A percentile compares a stretch with the other conserved stretches of the same genome.
Evolutionary conservation across 2,113 vertebrate genomes (phyloP).

Genomic region (Lota lota): DNA sequence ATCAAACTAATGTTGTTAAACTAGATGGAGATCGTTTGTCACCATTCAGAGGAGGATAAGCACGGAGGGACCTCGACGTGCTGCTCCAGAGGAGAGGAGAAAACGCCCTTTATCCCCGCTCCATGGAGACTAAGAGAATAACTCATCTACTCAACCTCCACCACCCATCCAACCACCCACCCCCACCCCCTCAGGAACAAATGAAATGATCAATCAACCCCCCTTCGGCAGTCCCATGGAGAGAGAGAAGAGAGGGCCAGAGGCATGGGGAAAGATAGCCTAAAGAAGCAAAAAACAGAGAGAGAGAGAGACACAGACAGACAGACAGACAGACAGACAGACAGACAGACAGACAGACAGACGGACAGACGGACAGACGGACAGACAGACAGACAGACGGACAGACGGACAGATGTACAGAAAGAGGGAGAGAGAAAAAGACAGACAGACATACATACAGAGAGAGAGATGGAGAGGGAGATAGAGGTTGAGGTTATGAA

Average conservation of each 20-base stretch:
- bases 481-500: too few species aligned
- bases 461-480: neutral
- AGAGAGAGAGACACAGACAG: constrained; percentile 14
- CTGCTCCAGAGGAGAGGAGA: constrained; percentile 17
- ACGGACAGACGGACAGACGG: neutral
- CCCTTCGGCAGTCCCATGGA: constrained; percentile 33
- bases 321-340: neutral
- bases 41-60: constrained; percentile 38
- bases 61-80: constrained; percentile 31
- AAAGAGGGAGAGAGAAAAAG: too few species aligned
- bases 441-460: neutral
- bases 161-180: too few species aligned
- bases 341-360: neutral
- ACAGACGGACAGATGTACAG: neutral
- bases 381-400: neutral
- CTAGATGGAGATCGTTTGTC: constrained; percentile 44
- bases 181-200: constrained; percentile 54
- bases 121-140: constrained; percentile 32
- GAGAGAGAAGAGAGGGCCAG: constrained; percentile 43
- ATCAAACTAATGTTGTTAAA: constrained; percentile 36
- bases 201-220: constrained; percentile 73
- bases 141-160: constrained; percentile 37
- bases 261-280: constrained; percentile 28
- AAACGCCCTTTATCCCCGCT: constrained; percentile 5
- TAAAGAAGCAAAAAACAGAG: constrained; percentile 28